Evolutionary conservation across 2,888 invertebrate genomes (phyloP).

Genomic region (Apamea epomidion): DNA sequence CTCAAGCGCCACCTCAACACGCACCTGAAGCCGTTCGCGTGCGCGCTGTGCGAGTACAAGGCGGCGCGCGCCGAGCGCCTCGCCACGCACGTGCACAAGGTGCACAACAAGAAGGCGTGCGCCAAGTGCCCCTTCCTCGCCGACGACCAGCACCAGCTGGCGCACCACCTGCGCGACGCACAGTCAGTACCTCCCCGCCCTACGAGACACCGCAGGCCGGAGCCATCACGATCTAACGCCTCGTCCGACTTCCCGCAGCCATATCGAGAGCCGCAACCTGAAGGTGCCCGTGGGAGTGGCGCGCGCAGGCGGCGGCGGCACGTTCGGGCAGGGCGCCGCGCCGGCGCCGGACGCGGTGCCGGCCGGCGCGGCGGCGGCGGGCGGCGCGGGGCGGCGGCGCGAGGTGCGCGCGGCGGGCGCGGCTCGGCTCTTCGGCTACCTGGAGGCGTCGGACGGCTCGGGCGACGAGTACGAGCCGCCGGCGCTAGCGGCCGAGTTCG

Average conservation of each 20-base stretch:
- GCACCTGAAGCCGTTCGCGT: conserved; percentile 97
- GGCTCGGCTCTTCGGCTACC: conserved; percentile 93
- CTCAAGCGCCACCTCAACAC: conserved; percentile 97
- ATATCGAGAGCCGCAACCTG: conserved; percentile 91
- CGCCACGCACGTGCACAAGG: conserved; percentile 97
- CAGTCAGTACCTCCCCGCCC: conserved; percentile 90
- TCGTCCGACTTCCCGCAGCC: conserved; percentile 79
- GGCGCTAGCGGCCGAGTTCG: conserved; percentile 75
- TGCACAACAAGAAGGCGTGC: conserved; percentile 97
- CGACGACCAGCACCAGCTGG: conserved; percentile 95
- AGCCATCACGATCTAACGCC: background rate
- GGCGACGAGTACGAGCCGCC: conserved; percentile 88
- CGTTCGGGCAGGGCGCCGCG: conserved; percentile 53
- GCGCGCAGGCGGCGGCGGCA: conserved; percentile 66
- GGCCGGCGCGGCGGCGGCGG: conserved; percentile 44
- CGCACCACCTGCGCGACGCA: conserved; percentile 94
- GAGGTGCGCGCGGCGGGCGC: conserved; percentile 88
- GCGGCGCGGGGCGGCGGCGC: conserved; percentile 74
- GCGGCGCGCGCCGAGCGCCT: conserved; percentile 97
- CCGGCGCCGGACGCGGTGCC: conserved; percentile 39
- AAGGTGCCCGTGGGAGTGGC: conserved; percentile 84
- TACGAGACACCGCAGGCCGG: background rate
- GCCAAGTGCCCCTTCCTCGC: conserved; percentile 96
- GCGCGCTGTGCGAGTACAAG: conserved; percentile 97
- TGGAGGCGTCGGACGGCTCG: conserved; percentile 94